Evolutionary conservation across 2,888 invertebrate species (phyloP).

Genomic region (Clanis bilineata): DNA sequence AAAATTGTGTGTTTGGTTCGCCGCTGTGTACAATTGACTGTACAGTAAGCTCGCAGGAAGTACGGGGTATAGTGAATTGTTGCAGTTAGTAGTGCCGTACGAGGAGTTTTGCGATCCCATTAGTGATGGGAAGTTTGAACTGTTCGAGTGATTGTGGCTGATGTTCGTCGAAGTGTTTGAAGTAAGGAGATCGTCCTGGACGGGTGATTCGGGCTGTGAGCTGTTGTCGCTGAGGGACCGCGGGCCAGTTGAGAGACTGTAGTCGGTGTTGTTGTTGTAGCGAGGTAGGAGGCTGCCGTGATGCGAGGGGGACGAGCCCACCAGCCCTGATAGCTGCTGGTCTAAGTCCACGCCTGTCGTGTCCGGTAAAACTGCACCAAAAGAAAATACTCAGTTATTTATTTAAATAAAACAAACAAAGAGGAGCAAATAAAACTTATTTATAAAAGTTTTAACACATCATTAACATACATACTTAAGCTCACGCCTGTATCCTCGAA

Average conservation of each 20-base stretch:
- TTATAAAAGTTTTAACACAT: too few species aligned
- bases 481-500: too few species aligned
- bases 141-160: conserved; percentile 82
- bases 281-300: conserved; percentile 85
- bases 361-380: conserved; percentile 87
- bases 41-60: conserved; percentile 91
- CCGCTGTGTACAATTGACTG: conserved; percentile 91
- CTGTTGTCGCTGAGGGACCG: conserved; percentile 91
- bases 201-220: conserved; percentile 91
- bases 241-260: conserved; percentile 86
- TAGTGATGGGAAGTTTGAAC: conserved; percentile 84
- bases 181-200: conserved; percentile 88
- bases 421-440: too few species aligned
- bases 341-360: conserved; percentile 89
- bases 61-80: conserved; percentile 89
- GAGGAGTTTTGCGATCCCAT: conserved; percentile 84
- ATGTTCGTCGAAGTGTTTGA: conserved; percentile 84
- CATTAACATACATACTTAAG: too few species aligned
- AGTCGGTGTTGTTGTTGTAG: conserved; percentile 85
- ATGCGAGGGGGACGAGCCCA: conserved; percentile 81
- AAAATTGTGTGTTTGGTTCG: conserved; percentile 88
- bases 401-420: too few species aligned
- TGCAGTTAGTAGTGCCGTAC: conserved; percentile 84
- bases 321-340: conserved; percentile 86
- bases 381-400: too few species aligned